Conservation (phyloP, 2,888 invertebrate genomes). For the Nemapogon koenigi region DNA sequence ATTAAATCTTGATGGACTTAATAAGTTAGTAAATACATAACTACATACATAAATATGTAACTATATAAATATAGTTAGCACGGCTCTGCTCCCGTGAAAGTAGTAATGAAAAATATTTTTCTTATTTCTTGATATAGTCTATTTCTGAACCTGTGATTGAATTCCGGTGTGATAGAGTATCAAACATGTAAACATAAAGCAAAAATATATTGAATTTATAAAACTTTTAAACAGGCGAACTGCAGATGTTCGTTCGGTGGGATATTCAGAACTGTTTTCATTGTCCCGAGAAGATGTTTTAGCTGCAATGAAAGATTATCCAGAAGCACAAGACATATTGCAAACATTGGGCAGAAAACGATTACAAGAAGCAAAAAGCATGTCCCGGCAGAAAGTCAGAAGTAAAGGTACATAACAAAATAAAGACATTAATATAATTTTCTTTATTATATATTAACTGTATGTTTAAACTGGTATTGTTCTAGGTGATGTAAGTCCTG, state of each 20-base stretch:
- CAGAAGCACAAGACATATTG: conserved; percentile 94
- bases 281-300: conserved; percentile 93
- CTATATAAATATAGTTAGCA: too few relatives aligned
- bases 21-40: conserved; percentile 82
- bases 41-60: too few relatives aligned
- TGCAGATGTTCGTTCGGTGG: conserved; percentile 94
- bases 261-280: conserved; percentile 94
- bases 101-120: too few relatives aligned
- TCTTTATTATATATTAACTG: conserved; percentile 1
- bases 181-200: too few relatives aligned
- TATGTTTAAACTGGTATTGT: conserved; percentile 13
- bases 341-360: conserved; percentile 87
- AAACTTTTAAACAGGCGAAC: conserved; percentile 83
- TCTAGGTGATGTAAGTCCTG: conserved; percentile 47
- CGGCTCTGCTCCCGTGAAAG: too few relatives aligned
- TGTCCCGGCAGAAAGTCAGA: conserved; percentile 53
- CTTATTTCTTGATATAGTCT: too few relatives aligned
- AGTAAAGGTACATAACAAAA: conserved; percentile 14
- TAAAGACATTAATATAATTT: background rate
- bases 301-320: conserved; percentile 95
- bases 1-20: conserved; percentile 91
- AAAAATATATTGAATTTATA: too few relatives aligned
- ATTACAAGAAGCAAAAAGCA: conserved; percentile 80
- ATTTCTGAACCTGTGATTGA: too few relatives aligned
- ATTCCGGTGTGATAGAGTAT: too few relatives aligned